Base-by-base conservation (phyloP, 1,140 invertebrate species). In the Sminthurides bifidus region DNA sequence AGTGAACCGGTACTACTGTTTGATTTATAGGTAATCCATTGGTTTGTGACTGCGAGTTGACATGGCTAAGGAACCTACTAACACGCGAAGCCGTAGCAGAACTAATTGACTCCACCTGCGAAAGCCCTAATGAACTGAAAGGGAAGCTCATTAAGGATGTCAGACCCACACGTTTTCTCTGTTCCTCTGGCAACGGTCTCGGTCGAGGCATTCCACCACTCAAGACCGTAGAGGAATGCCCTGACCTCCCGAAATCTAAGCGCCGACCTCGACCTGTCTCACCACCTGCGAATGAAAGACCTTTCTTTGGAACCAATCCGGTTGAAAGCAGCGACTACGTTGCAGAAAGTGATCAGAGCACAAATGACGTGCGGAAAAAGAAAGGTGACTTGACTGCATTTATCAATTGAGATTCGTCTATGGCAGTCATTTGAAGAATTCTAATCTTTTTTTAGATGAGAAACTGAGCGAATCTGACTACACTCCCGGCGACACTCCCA, bases 11-110 rank as follows among this genome's bases (percentile, higher is more conserved):
- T 38, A 15, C 27, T 48, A 43, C 24, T 14, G 24, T 43, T 2
- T 24, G 21, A 26, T 14, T 35, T 73, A 52, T 66, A 86, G 85
- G 83, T 15, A 89, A 89, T 74, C 86, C 87, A 10, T 71, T 90
- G 37, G 75, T 79, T 12, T 89, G 87, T 69, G 81, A 83, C 10
- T 89, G 87, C 66, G 79, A 79, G 54, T 77, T 87, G 69, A 72
- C 84, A 23, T 89, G 87, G 86, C 69, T 89, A 1, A 78, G 63
- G 14, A 61, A 65, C 55, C 24, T 65, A 8, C 56, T 65, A 60
- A 51, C 51, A 3, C 27, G 59, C 23, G 63, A 61, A 17, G 55
- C 50, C 17, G 38, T 65, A 31, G 54, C 52, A 40, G 61, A 63
- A 48, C 33, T 63, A 0, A 23, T 43, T 3, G 57, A 59, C 3